Evolutionary conservation across 2,113 vertebrate species (phyloP), one percentile per base, ranked within the genome.

Genomic region (Pogonocichla stellata): DNA sequence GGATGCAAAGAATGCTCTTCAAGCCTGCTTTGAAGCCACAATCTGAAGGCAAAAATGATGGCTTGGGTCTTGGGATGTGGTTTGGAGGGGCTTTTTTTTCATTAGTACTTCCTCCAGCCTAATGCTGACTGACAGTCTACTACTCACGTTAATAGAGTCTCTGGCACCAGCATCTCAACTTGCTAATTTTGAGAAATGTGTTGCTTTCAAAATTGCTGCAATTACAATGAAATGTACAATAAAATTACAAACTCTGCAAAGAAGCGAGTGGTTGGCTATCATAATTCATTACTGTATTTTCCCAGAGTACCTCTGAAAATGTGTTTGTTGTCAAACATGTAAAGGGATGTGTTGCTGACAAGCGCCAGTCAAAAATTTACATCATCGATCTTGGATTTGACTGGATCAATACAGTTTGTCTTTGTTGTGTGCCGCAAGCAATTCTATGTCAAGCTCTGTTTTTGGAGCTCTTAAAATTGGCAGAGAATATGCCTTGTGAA

Each of bases 351-450:
- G 64, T 53, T 92, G 38, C 60, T 93, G 86, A 82, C 66, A 86
- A 82, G 72, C 10, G 60, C 61, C 91, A 84, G 64, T 94, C 92
- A 91, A 88, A 92, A 97, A 86, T 86, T 74, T 93, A 64, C 83
- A 81, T 94, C 75, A 93, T 92, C 22, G 91, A 95, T 95, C 72
- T 64, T 28, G 53, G 75, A 91, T 91, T 92, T 92, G 60, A 80
- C 51, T 92, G 69, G 83, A 97, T 96, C 95, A 56, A 92, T 97
- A 93, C 24, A 67, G 61, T 81, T 92, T 91, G 77, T 67, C 92
- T 91, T 61, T 87, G 58, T 66, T 86, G 65, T 72, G 43, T n/a
- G 86, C 69, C 5, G 12, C 86, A 92, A 94, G 69, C 69, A 74
- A 56, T 92, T 93, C 86, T 81, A 24, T 71, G 36, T 88, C 2